A percentile compares a stretch with the other conserved stretches of the same genome.
Conservation (phyloP, 2,888 invertebrate genomes). For the Chloroclystis v-ata region DNA sequence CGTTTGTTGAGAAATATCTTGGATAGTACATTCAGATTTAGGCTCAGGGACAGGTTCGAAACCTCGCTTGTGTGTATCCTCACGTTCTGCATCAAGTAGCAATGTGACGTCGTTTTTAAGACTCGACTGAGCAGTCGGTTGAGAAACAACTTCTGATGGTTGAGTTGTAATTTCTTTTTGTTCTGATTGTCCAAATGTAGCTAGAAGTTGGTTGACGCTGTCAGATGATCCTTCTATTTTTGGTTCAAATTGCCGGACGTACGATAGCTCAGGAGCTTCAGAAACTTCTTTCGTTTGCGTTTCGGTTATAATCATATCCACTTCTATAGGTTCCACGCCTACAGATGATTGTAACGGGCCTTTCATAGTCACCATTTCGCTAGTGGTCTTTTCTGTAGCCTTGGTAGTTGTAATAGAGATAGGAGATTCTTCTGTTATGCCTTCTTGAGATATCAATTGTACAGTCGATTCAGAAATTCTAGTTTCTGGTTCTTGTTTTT, state of each 20-base stretch:
- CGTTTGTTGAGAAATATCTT: conserved; percentile 40
- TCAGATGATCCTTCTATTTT: conserved; percentile 42
- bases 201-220: conserved; percentile 42
- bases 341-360: conserved; percentile 40
- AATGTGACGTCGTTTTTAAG: conserved; percentile 41
- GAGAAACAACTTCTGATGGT: conserved; percentile 23
- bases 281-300: conserved; percentile 34
- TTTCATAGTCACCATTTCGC: conserved; percentile 35
- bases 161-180: conserved; percentile 49
- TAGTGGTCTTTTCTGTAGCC: conserved; percentile 21
- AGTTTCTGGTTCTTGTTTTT: conserved; percentile 14
- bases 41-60: conserved; percentile 24
- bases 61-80: conserved; percentile 43
- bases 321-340: conserved; percentile 42
- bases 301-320: conserved; percentile 47
- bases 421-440: conserved; percentile 5
- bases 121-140: conserved; percentile 28
- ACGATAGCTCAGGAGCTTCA: conserved; percentile 42
- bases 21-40: conserved; percentile 8
- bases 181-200: conserved; percentile 45
- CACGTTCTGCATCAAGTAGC: conserved; percentile 57
- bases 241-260: conserved; percentile 48
- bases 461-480: conserved; percentile 31
- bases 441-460: conserved; percentile 35
- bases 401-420: neutral